Percentiles rank a stretch among this genome's conserved stretches.
Conservation (phyloP, 2,113 vertebrate genomes). For the human region GRCh38 chr18:50132001-50132500, state of each 20-base stretch:
- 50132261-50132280: neutral
- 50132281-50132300: neutral
- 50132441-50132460: neutral
- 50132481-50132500: neutral
- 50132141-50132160: neutral
- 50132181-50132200: neutral
- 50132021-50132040: neutral
- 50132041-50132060: neutral
- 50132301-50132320: neutral
- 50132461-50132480: neutral
- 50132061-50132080: neutral
- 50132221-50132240: neutral
- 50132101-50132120: neutral
- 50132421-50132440: neutral
- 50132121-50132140: neutral
- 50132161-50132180: neutral
- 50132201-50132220: neutral
- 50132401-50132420: neutral
- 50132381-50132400: neutral
- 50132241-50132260: neutral
- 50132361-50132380: neutral
- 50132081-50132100: neutral
- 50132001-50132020: neutral
- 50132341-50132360: neutral
- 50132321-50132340: neutral